These are phyloP conservation scores for Drosophila subobscura DNA, from an alignment of 1,140 invertebrate genomes.

Conservation along the genomic window DNA sequence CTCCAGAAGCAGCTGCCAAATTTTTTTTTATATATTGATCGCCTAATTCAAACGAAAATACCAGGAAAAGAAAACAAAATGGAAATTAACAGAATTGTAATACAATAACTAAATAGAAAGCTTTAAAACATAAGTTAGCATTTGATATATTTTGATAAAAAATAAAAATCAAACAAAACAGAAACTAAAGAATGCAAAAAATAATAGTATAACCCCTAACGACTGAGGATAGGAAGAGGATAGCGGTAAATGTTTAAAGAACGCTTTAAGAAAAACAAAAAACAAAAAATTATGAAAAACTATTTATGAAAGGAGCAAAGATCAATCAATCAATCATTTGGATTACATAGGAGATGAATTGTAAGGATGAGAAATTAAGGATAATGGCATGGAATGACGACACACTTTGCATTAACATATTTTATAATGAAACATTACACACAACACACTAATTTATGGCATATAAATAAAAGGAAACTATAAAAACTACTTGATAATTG, in stretches of 20 bases:
- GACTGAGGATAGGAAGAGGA: conserved; percentile 55
- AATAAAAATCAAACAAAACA: conserved; percentile 30
- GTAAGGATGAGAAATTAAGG: neutral
- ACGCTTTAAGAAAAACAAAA: conserved; percentile 29
- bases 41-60: conserved; percentile 13
- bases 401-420: conserved; percentile 20
- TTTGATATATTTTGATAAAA: conserved; percentile 78
- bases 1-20: conserved; percentile 68
- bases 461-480: conserved; percentile 30
- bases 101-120: conserved; percentile 79
- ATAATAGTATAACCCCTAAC: conserved; percentile 56
- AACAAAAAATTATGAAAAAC: neutral
- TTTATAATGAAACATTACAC: conserved; percentile 23
- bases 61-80: conserved; percentile 14
- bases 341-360: neutral
- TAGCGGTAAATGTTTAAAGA: conserved; percentile 2
- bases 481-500: no score
- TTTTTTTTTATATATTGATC: conserved; percentile 43
- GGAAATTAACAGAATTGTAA: conserved; percentile 60
- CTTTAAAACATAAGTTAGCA: conserved; percentile 79
- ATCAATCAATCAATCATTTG: conserved; percentile 19
- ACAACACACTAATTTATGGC: conserved; percentile 26
- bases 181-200: conserved; percentile 53
- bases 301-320: conserved; percentile 14
- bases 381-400: conserved; percentile 5